A percentile compares a stretch with the other conserved stretches of the same genome.
phyloP scores from a whole-genome alignment of 2,888 invertebrate species.

The Spodoptera littoralis region DNA sequence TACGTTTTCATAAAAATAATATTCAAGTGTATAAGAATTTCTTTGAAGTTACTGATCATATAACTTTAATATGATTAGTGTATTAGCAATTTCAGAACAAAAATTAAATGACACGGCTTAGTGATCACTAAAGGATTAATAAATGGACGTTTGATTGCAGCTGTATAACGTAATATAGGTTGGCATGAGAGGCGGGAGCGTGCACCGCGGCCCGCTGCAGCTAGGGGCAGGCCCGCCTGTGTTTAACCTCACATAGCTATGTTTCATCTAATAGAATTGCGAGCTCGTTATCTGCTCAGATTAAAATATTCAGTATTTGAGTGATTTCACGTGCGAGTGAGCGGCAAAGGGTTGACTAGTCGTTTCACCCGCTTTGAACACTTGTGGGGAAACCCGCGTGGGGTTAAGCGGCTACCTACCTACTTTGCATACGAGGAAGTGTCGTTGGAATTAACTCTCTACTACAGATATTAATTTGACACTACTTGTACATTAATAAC shows the following conservation, averaged over 20 bases:
- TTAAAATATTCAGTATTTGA: conserved; percentile 90
- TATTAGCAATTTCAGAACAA: conserved; percentile 2
- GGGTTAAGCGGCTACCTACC: conserved; percentile 72
- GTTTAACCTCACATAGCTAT: conserved; percentile 86
- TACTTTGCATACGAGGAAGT: conserved; percentile 79
- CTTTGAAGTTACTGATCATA: neutral
- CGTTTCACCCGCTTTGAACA: conserved; percentile 87
- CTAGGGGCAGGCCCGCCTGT: conserved; percentile 63
- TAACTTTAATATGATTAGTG: neutral
- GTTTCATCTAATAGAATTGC: conserved; percentile 89
- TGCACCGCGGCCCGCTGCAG: conserved; percentile 59
- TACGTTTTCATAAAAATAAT: neutral
- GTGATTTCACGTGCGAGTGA: conserved; percentile 89
- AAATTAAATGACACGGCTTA: conserved; percentile 34
- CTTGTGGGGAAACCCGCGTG: conserved; percentile 80
- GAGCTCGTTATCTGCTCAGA: conserved; percentile 89
- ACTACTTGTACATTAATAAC: conserved; percentile 39
- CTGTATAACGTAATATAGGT: conserved; percentile 15
- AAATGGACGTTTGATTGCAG: conserved; percentile 49
- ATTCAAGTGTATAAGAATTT: neutral
- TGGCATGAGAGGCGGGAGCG: conserved; percentile 21
- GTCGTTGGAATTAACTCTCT: conserved; percentile 63
- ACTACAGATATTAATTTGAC: conserved; percentile 63
- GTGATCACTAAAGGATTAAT: conserved; percentile 40
- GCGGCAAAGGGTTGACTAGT: conserved; percentile 89